Conservation (phyloP, 2,888 invertebrate species). For the Archaeoteleia sp. region DNA sequence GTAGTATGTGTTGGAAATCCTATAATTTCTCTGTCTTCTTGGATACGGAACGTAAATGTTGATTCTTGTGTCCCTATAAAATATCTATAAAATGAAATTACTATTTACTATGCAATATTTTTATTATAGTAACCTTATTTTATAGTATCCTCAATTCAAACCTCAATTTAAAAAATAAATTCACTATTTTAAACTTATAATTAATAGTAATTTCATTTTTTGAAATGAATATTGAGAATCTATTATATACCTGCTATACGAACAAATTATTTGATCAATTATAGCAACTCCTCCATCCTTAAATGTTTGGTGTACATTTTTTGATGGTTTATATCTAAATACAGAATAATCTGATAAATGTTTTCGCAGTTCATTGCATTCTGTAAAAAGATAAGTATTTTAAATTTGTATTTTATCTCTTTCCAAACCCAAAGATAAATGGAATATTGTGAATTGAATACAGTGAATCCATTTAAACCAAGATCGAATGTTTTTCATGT, state of each 20-base stretch:
- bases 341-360: slow-evolving; percentile 75
- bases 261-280: slow-evolving; percentile 96
- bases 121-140: not conserved
- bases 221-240: too few species aligned
- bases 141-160: slow-evolving; percentile 1
- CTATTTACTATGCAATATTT: slow-evolving; percentile 12
- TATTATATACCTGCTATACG: slow-evolving; percentile 81
- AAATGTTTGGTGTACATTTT: slow-evolving; percentile 76
- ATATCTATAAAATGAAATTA: slow-evolving; percentile 75
- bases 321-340: slow-evolving; percentile 74
- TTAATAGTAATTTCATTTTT: too few species aligned
- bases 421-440: too few species aligned
- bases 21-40: slow-evolving; percentile 97
- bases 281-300: slow-evolving; percentile 93
- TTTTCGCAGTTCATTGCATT: slow-evolving; percentile 76
- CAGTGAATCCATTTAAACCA: too few species aligned
- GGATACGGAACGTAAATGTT: slow-evolving; percentile 96
- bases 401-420: too few species aligned
- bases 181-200: too few species aligned
- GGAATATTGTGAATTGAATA: too few species aligned
- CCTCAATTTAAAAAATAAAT: slow-evolving; percentile 4
- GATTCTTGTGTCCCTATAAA: slow-evolving; percentile 96
- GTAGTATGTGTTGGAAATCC: slow-evolving; percentile 88
- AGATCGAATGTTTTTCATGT: too few species aligned
- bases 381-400: too few species aligned